Percentiles rank a stretch among this genome's conserved stretches.
These are phyloP conservation scores for Linnaemya tessellans DNA, from an alignment of 2,888 invertebrate species.

Conservation along the genomic window DNA sequence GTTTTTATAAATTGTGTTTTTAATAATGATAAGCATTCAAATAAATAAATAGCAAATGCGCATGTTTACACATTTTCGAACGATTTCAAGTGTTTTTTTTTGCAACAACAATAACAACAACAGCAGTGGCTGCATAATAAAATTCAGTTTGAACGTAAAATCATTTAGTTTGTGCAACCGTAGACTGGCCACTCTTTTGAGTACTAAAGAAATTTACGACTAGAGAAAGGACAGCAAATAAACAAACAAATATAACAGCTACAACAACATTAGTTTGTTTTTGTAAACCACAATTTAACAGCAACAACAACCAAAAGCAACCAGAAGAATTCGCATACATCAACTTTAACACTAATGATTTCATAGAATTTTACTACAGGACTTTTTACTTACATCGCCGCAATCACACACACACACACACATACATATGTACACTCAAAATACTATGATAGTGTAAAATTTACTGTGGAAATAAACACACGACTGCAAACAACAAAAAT, in stretches of 20 bases:
- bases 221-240: slow-evolving; percentile 1
- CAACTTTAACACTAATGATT: slow-evolving; percentile 27
- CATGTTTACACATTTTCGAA: slow-evolving; percentile 55
- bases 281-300: slow-evolving; percentile 37
- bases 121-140: slow-evolving; percentile 6
- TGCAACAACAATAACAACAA: slow-evolving; percentile 18
- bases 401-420: background rate
- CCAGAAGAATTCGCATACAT: slow-evolving; percentile 21
- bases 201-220: slow-evolving; percentile 1
- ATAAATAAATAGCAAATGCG: slow-evolving; percentile 54
- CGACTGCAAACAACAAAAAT: slow-evolving; percentile 48
- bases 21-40: slow-evolving; percentile 22
- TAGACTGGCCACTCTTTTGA: slow-evolving; percentile 10
- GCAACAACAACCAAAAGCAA: slow-evolving; percentile 8
- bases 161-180: slow-evolving; percentile 2
- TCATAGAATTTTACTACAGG: slow-evolving; percentile 13
- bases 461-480: slow-evolving; percentile 34
- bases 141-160: slow-evolving; percentile 23
- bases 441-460: background rate
- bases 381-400: slow-evolving; percentile 15
- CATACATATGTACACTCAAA: background rate
- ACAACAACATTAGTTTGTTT: slow-evolving; percentile 2
- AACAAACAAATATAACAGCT: slow-evolving; percentile 38
- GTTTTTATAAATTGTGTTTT: background rate
- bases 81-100: slow-evolving; percentile 42